Conservation (phyloP, 2,888 invertebrate species). For the Cheilosia soror region DNA sequence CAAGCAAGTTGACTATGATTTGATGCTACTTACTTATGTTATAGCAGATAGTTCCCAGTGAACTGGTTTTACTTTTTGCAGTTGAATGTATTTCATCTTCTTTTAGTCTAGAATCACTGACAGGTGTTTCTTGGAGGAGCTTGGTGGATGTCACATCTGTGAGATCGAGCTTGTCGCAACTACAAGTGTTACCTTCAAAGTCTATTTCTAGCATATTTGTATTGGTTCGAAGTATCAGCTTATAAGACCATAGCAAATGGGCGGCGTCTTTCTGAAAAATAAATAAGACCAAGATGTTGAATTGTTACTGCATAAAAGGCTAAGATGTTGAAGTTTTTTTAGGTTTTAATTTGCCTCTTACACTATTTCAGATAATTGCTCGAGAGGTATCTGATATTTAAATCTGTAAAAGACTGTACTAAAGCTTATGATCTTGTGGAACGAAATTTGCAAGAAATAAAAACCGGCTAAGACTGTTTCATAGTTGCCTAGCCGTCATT, state of each 20-base stretch:
- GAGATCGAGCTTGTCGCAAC: not conserved
- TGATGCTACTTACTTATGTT: constrained; percentile 44
- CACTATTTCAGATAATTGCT: too few species aligned
- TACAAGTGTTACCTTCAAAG: constrained; percentile 8
- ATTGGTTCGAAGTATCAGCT: not conserved
- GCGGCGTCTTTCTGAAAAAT: not conserved
- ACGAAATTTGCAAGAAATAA: too few species aligned
- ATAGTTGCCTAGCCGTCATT: too few species aligned
- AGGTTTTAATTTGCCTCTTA: too few species aligned
- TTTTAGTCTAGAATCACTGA: not conserved
- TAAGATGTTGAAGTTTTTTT: too few species aligned
- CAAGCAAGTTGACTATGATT: not conserved
- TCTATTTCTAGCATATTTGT: constrained; percentile 43
- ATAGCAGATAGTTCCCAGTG: constrained; percentile 7
- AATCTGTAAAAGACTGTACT: too few species aligned
- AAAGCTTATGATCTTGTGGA: too few species aligned
- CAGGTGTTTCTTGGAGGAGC: constrained; percentile 8
- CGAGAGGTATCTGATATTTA: too few species aligned
- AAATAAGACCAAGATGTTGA: too few species aligned
- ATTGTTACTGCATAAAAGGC: too few species aligned
- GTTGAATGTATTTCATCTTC: constrained; percentile 28
- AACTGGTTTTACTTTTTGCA: constrained; percentile 25
- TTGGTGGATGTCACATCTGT: constrained; percentile 8
- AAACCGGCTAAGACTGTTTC: too few species aligned
- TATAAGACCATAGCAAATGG: not conserved